phyloP scores from a whole-genome alignment of 1,140 invertebrate genomes.

The Thalassaphorura encarpata region DNA sequence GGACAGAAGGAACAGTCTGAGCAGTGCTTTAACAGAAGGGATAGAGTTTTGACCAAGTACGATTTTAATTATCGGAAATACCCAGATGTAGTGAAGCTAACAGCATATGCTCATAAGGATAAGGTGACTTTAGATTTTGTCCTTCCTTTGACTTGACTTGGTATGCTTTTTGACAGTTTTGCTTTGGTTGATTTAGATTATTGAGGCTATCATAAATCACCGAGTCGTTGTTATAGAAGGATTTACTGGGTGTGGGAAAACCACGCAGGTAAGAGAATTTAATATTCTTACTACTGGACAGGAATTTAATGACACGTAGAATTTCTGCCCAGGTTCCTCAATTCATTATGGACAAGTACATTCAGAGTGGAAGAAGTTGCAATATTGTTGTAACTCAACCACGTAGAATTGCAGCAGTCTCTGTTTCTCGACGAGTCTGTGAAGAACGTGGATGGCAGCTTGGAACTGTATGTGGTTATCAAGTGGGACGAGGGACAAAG shows the following conservation, averaged over 20 bases:
- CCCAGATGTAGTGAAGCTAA: slow-evolving; percentile 4
- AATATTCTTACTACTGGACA: not conserved
- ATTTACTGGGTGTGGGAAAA: slow-evolving; percentile 56
- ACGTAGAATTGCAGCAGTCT: slow-evolving; percentile 70
- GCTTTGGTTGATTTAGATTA: slow-evolving; percentile 40
- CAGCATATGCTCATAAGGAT: slow-evolving; percentile 7
- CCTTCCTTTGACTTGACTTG: not conserved
- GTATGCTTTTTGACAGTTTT: not conserved
- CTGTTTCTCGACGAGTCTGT: slow-evolving; percentile 64
- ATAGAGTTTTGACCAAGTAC: slow-evolving; percentile 12
- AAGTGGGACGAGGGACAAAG: slow-evolving; percentile 53
- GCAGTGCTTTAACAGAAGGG: slow-evolving; percentile 1
- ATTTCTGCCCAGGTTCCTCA: slow-evolving; percentile 47
- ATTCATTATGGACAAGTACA: slow-evolving; percentile 68
- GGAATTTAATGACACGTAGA: not conserved
- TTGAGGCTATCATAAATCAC: slow-evolving; percentile 53
- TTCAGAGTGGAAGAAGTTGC: slow-evolving; percentile 47
- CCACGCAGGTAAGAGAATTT: slow-evolving; percentile 18
- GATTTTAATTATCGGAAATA: slow-evolving; percentile 13
- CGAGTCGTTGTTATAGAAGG: slow-evolving; percentile 74
- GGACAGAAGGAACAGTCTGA: not conserved
- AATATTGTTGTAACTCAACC: slow-evolving; percentile 84
- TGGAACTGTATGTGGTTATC: slow-evolving; percentile 71
- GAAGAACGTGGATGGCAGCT: slow-evolving; percentile 64
- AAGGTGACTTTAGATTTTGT: slow-evolving; percentile 2